Base-by-base conservation (phyloP, 2,113 vertebrate species). In the Rhipidura dahli region DNA sequence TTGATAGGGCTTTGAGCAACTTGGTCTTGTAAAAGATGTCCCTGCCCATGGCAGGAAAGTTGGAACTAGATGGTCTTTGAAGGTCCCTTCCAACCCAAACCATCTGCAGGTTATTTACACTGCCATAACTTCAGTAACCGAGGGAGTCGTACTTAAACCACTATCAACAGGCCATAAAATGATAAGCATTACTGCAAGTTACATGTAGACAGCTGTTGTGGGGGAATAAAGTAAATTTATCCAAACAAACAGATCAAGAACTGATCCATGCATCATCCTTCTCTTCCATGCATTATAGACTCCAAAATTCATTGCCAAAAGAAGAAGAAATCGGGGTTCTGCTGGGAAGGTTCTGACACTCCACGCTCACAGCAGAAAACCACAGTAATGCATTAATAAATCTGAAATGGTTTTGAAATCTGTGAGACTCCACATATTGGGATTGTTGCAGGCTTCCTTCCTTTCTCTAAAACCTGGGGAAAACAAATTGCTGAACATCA, bases 381-480 rank as follows among this genome's bases (percentile, higher is more conserved):
- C n/a, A 10, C n/a, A 63, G 9, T 26, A 30, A 53, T 15, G 15
- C 6, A 3, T 13, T 59, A 27, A 78, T 31, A 69, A 84, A 44
- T 21, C 35, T 21, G 53, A 49, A 71, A 22, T 28, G 15, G 9
- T 66, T 84, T 78, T 53, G 60, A 80, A 86, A 35, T 11, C 17
- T 0, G 0, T 21, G 50, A 53, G 13, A 44, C 44, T 47, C 35
- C 10, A 4, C 6, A 6, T 33, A 51, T 27, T 28, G 2, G 26
- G 49, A 19, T 17, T 72, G 30, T 66, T 65, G 23, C 15, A 53
- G 35, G 15, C 15, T 76, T 83, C 16, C 21, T 57, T 77, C 70
- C 35, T 49, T 28, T 59, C 18, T 83, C 31, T 45, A 31, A 80
- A 80, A 80, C 7, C 14, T 59, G 12, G 8, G 17, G 17, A 63